Base-by-base conservation (phyloP, 2,113 vertebrate genomes). In the Noctilio leporinus region DNA sequence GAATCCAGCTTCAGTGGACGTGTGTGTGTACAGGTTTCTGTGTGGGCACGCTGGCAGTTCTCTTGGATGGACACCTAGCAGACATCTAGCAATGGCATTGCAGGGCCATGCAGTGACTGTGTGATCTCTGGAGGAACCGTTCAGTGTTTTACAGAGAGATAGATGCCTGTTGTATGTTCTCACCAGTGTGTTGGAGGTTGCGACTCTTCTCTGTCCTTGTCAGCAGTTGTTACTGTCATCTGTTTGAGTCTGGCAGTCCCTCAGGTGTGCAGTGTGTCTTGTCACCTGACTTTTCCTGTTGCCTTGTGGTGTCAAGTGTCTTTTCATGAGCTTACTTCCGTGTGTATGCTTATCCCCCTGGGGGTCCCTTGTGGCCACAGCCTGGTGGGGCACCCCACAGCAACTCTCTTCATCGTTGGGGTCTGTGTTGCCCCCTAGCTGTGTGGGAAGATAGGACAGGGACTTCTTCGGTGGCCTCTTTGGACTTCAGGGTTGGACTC, bases 1-100 rank as follows among this genome's bases (percentile, higher is more conserved):
- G 59, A 49, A 0, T 16, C 2, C 6, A 33, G 72, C 75, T 5
- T 22, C 59, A 3, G 53, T 49, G 83, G 4, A 14, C 7, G 4
- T 5, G 22, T 0, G 22, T 0, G 2, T 5, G 7, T 19, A 26
- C 5, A 7, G 47, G 43, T 45, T n/a, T 70, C 49, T 51, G 0
- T 43, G 80, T 38, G 26, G 38, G 6, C 14, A 0, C 19, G 28
- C 38, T 47, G 16, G 45, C 0, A 19, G 81, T 17, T 55, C 19
- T 20, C 51, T 8, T 2, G 15, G 69, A 14, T 17, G 33, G 26
- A n/a, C 7, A 2, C 30, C 35, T 12, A 40, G 55, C 17, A 6
- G 35, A n/a, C 7, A 2, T 22, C 35, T 12, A 40, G 55, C 17
- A 6, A 30, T 24, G 85, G 65, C 26, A 4, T 16, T 40, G 43